A percentile compares a stretch with the other conserved stretches of the same genome.
These are phyloP conservation scores for Catalaphyllia jardinei DNA, from an alignment of 64 coral and sea anemone species.

Conservation along the genomic window DNA sequence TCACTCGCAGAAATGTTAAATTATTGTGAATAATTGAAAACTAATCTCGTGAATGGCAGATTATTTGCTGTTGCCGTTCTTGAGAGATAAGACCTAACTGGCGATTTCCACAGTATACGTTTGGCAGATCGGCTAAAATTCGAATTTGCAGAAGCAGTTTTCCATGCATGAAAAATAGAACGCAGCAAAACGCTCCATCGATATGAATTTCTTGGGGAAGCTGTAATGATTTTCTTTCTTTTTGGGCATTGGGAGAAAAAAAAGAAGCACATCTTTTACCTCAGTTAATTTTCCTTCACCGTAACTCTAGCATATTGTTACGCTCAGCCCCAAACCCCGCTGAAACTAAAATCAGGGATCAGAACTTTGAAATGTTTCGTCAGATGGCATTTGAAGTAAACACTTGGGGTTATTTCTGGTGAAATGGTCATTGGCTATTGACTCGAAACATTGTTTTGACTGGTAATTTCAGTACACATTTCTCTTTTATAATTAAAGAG, in stretches of 20 bases:
- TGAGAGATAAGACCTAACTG: background rate
- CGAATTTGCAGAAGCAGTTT: background rate
- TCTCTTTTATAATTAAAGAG: conserved; percentile 2
- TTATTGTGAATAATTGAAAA: background rate
- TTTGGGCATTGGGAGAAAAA: background rate
- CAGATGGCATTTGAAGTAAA: background rate
- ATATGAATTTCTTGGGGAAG: background rate
- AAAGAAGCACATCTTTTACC: background rate
- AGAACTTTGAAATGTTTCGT: background rate
- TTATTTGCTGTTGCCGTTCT: background rate
- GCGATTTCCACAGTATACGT: background rate
- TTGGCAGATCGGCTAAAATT: background rate
- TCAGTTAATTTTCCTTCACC: background rate
- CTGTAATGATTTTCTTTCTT: background rate
- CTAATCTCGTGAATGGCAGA: background rate
- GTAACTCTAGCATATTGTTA: background rate
- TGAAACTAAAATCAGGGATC: background rate
- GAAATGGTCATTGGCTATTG: background rate
- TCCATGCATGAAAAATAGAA: background rate
- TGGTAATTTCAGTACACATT: background rate
- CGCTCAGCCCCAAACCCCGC: background rate
- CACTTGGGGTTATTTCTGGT: background rate
- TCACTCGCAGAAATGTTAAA: background rate
- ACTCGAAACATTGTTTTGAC: background rate
- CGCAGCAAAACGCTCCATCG: background rate